Evolutionary conservation across 1,140 invertebrate genomes (phyloP).

Genomic region (Drosophila pectinifera): DNA sequence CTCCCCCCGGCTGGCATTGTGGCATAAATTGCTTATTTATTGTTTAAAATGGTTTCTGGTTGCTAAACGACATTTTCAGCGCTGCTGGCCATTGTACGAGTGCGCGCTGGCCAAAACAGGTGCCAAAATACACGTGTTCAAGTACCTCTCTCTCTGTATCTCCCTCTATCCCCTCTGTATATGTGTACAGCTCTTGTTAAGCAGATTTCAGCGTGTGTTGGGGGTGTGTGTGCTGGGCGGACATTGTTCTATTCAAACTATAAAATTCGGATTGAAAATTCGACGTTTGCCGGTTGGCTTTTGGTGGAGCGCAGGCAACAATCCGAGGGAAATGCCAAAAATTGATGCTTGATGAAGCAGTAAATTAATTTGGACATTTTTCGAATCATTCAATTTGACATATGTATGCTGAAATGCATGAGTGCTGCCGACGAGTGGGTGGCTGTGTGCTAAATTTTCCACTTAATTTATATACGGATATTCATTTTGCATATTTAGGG

Average conservation of each 20-base stretch:
- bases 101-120: constrained; percentile 35
- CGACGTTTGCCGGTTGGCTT: constrained; percentile 11
- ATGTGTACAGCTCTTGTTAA: constrained; percentile 29
- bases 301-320: constrained; percentile 27
- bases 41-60: constrained; percentile 76
- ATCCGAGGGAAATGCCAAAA: constrained; percentile 42
- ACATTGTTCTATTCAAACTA: constrained; percentile 45
- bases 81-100: constrained; percentile 43
- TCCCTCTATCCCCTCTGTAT: constrained; percentile 1
- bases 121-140: constrained; percentile 43
- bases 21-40: constrained; percentile 80
- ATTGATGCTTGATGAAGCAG: constrained; percentile 54
- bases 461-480: constrained; percentile 12
- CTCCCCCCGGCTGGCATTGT: constrained; percentile 24
- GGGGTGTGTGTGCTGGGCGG: background rate
- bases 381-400: constrained; percentile 31
- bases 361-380: constrained; percentile 59
- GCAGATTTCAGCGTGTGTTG: constrained; percentile 12
- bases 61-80: constrained; percentile 66
- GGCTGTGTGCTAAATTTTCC: constrained; percentile 21
- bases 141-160: background rate
- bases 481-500: constrained; percentile 41
- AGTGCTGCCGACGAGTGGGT: background rate
- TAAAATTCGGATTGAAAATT: constrained; percentile 36
- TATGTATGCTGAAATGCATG: constrained; percentile 19